A percentile compares a stretch with the other conserved stretches of the same genome.
These are phyloP conservation scores for Micrastur ruficollis DNA, from an alignment of 2,797 vertebrate genomes.

Conservation along the genomic window DNA sequence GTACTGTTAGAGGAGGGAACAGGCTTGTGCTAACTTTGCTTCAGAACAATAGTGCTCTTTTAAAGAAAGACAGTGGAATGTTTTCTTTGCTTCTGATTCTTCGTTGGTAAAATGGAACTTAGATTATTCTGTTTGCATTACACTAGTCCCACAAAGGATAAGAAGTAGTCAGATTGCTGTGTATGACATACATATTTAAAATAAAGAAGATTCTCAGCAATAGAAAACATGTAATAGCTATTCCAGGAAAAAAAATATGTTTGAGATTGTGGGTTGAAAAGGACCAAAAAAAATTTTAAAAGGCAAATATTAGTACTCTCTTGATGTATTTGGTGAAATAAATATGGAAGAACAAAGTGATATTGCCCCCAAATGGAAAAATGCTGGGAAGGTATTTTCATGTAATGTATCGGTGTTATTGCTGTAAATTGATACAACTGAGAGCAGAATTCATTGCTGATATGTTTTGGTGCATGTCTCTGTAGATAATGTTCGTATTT, in stretches of 20 bases:
- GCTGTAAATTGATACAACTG: background rate
- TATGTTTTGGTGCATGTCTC: background rate
- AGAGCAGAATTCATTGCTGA: background rate
- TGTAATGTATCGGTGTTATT: background rate
- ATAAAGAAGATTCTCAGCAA: background rate
- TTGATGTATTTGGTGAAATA: background rate
- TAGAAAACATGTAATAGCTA: background rate
- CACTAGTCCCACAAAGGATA: background rate
- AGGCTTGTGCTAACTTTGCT: background rate
- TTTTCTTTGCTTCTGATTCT: background rate
- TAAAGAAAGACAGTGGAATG: background rate
- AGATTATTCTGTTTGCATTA: background rate
- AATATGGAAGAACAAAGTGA: background rate
- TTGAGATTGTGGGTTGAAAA: background rate
- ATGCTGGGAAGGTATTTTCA: background rate
- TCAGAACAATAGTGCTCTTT: background rate
- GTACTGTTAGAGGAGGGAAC: background rate
- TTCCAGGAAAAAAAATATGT: background rate
- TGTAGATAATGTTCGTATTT: background rate
- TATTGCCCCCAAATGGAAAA: background rate
- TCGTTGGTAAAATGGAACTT: background rate
- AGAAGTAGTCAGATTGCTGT: background rate
- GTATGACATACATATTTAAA: background rate
- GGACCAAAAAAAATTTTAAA: background rate
- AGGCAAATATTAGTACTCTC: background rate